Percentiles rank a stretch among this genome's conserved stretches.
Conservation (phyloP, 37 sponge, comb jelly and placozoan genomes). For the Hexactinellida sp. region DNA sequence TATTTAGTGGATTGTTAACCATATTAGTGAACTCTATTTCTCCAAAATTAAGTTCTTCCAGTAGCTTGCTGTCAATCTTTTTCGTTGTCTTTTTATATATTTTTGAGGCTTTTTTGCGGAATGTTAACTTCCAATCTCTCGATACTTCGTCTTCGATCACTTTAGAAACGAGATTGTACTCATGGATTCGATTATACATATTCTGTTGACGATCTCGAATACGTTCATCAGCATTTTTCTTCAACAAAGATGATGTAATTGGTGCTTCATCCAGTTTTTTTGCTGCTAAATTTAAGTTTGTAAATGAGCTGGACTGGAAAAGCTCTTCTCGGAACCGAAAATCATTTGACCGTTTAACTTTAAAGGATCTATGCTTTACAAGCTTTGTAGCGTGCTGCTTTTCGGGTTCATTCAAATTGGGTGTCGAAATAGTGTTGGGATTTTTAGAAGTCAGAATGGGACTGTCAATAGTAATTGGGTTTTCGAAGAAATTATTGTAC, state of each 20-base stretch:
- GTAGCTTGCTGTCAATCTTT: neutral
- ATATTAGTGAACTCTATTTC: neutral
- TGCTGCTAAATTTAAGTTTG: neutral
- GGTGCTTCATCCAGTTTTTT: too few species aligned
- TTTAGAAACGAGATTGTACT: conserved; percentile 1
- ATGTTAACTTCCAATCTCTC: neutral
- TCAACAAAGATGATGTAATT: neutral
- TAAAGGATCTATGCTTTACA: neutral
- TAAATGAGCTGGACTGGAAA: neutral
- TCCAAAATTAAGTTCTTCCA: neutral
- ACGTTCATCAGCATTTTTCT: neutral
- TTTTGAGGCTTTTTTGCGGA: neutral
- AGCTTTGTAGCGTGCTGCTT: neutral
- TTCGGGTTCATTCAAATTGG: neutral
- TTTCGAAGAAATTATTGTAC: neutral
- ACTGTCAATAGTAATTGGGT: neutral
- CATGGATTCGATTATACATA: conserved; percentile 1
- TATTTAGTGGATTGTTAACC: neutral
- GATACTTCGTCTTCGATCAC: neutral
- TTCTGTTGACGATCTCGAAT: conserved; percentile 11
- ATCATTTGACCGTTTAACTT: neutral
- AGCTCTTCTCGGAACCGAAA: neutral
- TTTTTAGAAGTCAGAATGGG: neutral
- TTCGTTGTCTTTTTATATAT: neutral
- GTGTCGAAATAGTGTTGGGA: neutral